Evolutionary conservation across 2,888 invertebrate species (phyloP).

Genomic region (Agrochola lychnidis): DNA sequence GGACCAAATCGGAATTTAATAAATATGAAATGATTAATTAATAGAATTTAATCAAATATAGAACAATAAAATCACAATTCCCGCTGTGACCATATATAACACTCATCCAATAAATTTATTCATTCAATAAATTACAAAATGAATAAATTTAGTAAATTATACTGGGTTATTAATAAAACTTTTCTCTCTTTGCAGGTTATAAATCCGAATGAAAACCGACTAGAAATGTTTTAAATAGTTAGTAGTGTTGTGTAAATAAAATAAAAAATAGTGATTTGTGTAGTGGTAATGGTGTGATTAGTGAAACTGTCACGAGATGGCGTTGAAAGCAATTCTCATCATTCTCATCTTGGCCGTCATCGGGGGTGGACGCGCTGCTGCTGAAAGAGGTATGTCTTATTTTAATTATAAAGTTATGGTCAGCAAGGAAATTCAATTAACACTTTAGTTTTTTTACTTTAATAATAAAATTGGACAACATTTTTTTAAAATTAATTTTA

Average conservation of each 20-base stretch:
- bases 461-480: too few species aligned
- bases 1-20: constrained; percentile 17
- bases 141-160: neutral
- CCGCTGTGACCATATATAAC: constrained; percentile 42
- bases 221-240: constrained; percentile 68
- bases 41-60: constrained; percentile 4
- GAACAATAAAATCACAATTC: constrained; percentile 31
- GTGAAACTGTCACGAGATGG: constrained; percentile 73
- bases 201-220: constrained; percentile 69
- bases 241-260: constrained; percentile 58
- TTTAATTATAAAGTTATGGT: neutral
- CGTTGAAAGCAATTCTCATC: constrained; percentile 71
- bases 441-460: neutral
- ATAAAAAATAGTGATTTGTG: constrained; percentile 54
- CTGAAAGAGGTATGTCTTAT: constrained; percentile 74
- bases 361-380: constrained; percentile 66
- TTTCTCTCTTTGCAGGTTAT: constrained; percentile 68
- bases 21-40: neutral
- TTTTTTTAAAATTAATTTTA: neutral
- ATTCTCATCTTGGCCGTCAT: constrained; percentile 70
- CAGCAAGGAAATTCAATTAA: neutral
- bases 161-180: constrained; percentile 14
- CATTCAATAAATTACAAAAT: constrained; percentile 13
- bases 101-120: constrained; percentile 1
- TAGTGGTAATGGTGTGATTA: constrained; percentile 74